These are phyloP conservation scores for Mesorhabditis belari DNA, from an alignment of 2,888 invertebrate genomes.

Conservation along the genomic window DNA sequence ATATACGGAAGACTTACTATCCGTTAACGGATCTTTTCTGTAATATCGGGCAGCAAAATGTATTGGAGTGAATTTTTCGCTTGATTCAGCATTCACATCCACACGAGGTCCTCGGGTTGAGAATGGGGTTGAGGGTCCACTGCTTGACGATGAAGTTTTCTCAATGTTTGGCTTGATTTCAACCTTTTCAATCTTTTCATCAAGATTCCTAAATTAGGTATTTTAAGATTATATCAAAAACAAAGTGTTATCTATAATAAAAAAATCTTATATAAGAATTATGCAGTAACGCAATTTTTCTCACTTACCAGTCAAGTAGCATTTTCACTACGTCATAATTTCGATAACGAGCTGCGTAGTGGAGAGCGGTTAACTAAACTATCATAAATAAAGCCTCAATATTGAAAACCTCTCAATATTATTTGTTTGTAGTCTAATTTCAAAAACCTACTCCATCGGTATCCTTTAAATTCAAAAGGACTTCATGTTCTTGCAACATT, in stretches of 20 bases:
- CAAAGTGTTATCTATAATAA: too few relatives aligned
- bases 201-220: too few relatives aligned
- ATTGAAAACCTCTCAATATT: too few relatives aligned
- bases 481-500: neutral
- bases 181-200: too few relatives aligned
- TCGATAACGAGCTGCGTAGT: slow-evolving; percentile 27
- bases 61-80: neutral
- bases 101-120: too few relatives aligned
- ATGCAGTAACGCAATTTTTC: slow-evolving; percentile 13
- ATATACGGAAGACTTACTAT: neutral
- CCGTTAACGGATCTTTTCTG: neutral
- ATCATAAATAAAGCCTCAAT: too few relatives aligned
- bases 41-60: neutral
- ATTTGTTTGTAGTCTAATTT: too few relatives aligned
- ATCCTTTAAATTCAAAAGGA: neutral
- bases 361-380: slow-evolving; percentile 25
- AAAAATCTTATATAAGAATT: slow-evolving; percentile 9
- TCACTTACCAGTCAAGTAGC: slow-evolving; percentile 14
- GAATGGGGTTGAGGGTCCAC: too few relatives aligned
- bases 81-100: neutral
- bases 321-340: slow-evolving; percentile 13
- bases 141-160: too few relatives aligned
- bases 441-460: neutral
- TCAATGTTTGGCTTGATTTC: too few relatives aligned
- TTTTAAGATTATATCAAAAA: too few relatives aligned